Evolutionary conservation across 2,113 vertebrate species (phyloP).

Genomic region (Malurus cyaneus): DNA sequence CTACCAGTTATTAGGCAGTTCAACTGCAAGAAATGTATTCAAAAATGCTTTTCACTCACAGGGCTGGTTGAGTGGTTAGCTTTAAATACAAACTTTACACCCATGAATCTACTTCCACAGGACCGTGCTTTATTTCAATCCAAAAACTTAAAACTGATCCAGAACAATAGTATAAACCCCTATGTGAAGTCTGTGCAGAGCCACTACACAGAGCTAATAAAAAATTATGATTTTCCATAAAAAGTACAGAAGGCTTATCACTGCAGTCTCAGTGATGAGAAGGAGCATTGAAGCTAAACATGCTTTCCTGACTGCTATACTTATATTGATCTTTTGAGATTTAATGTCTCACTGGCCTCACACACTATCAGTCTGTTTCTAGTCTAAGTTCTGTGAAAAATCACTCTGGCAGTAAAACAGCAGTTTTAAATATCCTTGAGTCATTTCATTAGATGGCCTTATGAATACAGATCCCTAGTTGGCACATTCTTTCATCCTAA

Average conservation of each 20-base stretch:
- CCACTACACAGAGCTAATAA: background rate
- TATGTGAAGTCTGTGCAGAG: background rate
- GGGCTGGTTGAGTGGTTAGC: background rate
- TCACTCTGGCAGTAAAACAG: background rate
- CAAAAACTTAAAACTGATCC: background rate
- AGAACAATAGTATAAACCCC: background rate
- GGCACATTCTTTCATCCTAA: background rate
- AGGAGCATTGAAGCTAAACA: background rate
- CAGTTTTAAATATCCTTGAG: background rate
- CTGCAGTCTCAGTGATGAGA: background rate
- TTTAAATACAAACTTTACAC: background rate
- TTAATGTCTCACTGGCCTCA: background rate
- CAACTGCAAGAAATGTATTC: background rate
- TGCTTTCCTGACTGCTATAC: background rate
- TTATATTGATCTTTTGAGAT: background rate
- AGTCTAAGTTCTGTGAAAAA: background rate
- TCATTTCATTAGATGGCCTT: background rate
- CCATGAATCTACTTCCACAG: background rate
- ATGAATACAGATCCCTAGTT: background rate
- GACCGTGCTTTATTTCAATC: background rate
- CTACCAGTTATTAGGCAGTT: background rate
- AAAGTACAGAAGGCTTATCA: background rate
- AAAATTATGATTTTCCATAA: background rate
- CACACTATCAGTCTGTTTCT: background rate
- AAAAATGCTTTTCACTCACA: background rate